Evolutionary conservation across 2,888 invertebrate species (phyloP), one percentile per base, ranked within the genome.

Genomic region (Empis livida): DNA sequence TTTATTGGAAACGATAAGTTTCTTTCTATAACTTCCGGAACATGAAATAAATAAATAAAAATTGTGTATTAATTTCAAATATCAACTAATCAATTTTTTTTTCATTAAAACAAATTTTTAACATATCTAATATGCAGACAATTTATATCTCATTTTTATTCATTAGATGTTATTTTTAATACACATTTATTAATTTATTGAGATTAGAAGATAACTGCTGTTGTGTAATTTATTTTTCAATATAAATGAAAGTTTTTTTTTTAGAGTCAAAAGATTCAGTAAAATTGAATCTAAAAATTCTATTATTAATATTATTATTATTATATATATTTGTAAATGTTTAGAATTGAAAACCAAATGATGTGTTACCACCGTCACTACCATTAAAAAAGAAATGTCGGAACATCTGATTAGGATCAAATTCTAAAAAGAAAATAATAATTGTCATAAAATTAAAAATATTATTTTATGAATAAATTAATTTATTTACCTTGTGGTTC

Each of bases 331-430:
- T 41, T 41, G 10, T 10, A 45, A 10, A 38, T 43, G 20, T 50
- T 61, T 62, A 65, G 51, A 62, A 66, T 20, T 67, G 63, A 56
- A 65, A 68, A 50, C 54, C 57, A 46, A 64, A 67, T 41, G 61
- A 54, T 32, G 57, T 42, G 80, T 75, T 78, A 32, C 65, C 64
- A 9, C 72, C 67, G 37, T 71, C 71, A 62, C 78, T 78, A 52
- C 71, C 71, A 63, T 77, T 76, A 54, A 76, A 76, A 78, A 74
- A 91, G 77, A 89, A 90, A 4, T 83, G 76, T 61, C 86, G 85
- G 79, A 89, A 91, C 65, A 89, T 83, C 64, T 83, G 80, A 63
- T 82, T 82, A 9, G 89, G 86, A 71, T 90, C 88, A 59, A 88
- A 79, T 64, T 86, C 82, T 73, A 77, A 56, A 79, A 75, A 45